Evolutionary conservation across 2,888 invertebrate genomes (phyloP), one percentile per base, ranked within the genome.

Genomic region (Stratiomys singularior): DNA sequence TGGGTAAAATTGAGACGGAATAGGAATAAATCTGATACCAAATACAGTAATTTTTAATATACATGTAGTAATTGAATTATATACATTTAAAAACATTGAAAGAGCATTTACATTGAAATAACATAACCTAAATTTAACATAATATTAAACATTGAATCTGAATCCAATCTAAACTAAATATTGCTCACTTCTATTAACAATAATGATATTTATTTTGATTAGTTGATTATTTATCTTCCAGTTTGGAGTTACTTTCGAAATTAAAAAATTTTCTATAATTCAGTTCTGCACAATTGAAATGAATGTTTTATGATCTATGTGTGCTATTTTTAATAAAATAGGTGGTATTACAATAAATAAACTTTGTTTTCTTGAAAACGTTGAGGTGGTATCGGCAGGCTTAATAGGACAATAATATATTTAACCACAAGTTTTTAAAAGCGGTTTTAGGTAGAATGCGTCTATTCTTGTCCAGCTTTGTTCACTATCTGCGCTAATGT

Each of bases 301-400:
- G 77, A 78, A 66, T 77, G 77, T 77, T 78, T 72, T 74, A 78
- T 71, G 76, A 82, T 83, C 83, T 84, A 82, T 82, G 83, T 84
- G 83, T 84, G 83, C 83, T 84, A 83, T 83, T 83, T 83, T 84
- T 82, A 83, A 81, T 80, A 79, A 81, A 81, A 76, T 81, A 81
- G 81, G 80, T 81, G 80, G 80, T 80, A 80, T 78, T 80, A 79
- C 5, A 76, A 15, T 28, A 60, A 56, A 66, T 66, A 13, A 18
- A 18, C 15, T 5, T 52, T 18, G 52, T 13, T 52, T 52, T 52
- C 52, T n/a, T n/a, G n/a, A n/a, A n/a, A n/a, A n/a, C n/a, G n/a
- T n/a, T n/a, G n/a, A n/a, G n/a, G n/a, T n/a, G n/a, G n/a, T n/a
- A n/a, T n/a, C n/a, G n/a, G n/a, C n/a, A n/a, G n/a, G n/a, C n/a